phyloP scores from a whole-genome alignment of 2,888 invertebrate genomes.

The Anarsia innoxiella region DNA sequence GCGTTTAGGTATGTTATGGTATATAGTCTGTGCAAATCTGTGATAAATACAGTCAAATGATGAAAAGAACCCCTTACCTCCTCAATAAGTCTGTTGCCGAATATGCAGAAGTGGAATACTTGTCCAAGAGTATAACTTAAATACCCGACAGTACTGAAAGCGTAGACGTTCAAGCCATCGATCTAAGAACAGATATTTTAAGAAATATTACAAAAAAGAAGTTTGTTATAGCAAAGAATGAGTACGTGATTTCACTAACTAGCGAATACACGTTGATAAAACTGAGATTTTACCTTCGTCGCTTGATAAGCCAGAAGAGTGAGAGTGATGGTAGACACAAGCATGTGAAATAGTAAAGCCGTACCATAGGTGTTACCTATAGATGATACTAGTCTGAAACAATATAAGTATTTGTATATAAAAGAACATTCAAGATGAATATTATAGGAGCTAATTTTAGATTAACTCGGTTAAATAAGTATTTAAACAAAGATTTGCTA shows the following conservation, averaged over 20 bases:
- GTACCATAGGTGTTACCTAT: slow-evolving; percentile 90
- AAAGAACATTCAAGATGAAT: too few species aligned
- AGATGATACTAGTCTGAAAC: slow-evolving; percentile 82
- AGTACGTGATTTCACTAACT: too few species aligned
- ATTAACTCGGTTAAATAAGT: too few species aligned
- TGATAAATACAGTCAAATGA: too few species aligned
- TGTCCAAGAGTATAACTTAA: slow-evolving; percentile 86
- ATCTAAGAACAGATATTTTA: slow-evolving; percentile 79
- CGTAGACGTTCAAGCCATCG: slow-evolving; percentile 83
- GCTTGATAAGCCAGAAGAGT: slow-evolving; percentile 91
- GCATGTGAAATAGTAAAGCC: slow-evolving; percentile 89
- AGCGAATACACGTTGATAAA: too few species aligned
- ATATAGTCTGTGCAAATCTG: too few species aligned
- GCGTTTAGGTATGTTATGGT: too few species aligned
- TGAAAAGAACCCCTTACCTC: slow-evolving; percentile 84
- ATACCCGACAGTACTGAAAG: slow-evolving; percentile 86
- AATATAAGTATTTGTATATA: too few species aligned
- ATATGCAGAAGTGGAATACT: slow-evolving; percentile 91
- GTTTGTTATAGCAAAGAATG: too few species aligned
- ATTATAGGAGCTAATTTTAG: too few species aligned
- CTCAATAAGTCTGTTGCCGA: slow-evolving; percentile 90
- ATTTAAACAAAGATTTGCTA: too few species aligned
- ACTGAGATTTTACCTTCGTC: slow-evolving; percentile 77
- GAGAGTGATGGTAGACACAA: slow-evolving; percentile 87
- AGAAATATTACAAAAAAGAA: too few species aligned